phyloP scores from a whole-genome alignment of 2,113 vertebrate species.

The Mus musculus region GRCm39 chr6:35469501-35470000 shows the following conservation, averaged over 20 bases:
- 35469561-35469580: background rate
- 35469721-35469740: background rate
- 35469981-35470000: background rate
- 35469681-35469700: background rate
- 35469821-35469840: background rate
- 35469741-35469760: background rate
- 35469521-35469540: background rate
- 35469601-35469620: background rate
- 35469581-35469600: background rate
- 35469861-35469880: slow-evolving; percentile 58
- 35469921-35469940: slow-evolving; percentile 58
- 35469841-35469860: slow-evolving; percentile 70
- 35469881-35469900: slow-evolving; percentile 37
- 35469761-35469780: slow-evolving; percentile 8
- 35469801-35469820: slow-evolving; percentile 5
- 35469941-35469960: slow-evolving; percentile 55
- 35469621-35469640: background rate
- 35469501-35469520: background rate
- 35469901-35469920: slow-evolving; percentile 53
- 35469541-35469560: background rate
- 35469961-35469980: background rate
- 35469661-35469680: background rate
- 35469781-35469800: slow-evolving; percentile 19
- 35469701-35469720: background rate
- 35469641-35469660: background rate